phyloP scores from a whole-genome alignment of 2,113 vertebrate genomes.

The Odocoileus virginianus region DNA sequence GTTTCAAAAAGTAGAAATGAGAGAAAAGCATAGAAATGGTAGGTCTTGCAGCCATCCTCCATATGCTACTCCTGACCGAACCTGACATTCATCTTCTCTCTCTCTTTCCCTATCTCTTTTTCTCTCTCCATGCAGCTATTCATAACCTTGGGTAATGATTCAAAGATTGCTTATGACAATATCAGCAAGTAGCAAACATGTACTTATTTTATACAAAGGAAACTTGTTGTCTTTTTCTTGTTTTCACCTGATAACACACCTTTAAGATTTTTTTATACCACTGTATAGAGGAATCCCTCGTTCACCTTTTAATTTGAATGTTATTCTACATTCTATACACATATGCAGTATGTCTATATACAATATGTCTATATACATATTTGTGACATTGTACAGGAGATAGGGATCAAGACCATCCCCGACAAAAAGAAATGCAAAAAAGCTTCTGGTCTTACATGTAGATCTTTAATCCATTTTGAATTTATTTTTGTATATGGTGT shows the following conservation, averaged over 20 bases:
- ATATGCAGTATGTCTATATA: not conserved
- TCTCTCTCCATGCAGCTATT: not conserved
- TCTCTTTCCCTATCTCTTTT: not conserved
- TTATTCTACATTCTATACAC: not conserved
- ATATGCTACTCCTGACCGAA: not conserved
- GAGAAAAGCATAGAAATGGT: not conserved
- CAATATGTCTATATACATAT: not conserved
- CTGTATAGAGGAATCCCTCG: not conserved
- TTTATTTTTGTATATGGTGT: no score
- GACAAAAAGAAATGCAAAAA: not conserved
- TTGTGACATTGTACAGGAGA: not conserved
- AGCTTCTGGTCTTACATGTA: not conserved
- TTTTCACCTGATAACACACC: not conserved
- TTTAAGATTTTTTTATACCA: not conserved
- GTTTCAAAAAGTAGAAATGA: not conserved
- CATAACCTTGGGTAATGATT: not conserved
- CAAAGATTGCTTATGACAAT: not conserved
- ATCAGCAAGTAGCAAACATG: not conserved
- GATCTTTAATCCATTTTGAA: no score
- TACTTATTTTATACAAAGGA: not conserved
- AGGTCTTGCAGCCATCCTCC: not conserved
- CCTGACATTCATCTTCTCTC: not conserved
- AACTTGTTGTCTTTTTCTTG: not conserved
- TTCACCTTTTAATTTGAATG: not conserved
- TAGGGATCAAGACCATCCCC: not conserved